phyloP scores from a whole-genome alignment of 2,113 vertebrate species.

The Heloderma charlesbogerti region DNA sequence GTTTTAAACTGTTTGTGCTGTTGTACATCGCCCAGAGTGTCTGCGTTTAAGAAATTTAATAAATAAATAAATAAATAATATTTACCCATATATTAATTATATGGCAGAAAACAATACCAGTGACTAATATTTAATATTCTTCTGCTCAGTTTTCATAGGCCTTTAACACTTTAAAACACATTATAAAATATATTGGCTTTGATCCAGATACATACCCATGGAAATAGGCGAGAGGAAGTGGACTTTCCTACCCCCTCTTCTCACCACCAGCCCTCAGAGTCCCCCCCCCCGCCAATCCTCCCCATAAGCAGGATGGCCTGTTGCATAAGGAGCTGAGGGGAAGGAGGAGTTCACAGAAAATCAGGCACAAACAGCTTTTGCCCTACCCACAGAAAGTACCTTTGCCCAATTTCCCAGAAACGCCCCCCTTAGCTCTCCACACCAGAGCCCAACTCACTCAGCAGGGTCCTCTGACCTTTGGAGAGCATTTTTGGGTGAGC shows the following conservation, averaged over 20 bases:
- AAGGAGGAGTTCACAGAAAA: not conserved
- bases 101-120: not conserved
- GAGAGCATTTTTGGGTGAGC: not conserved
- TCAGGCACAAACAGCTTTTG: not conserved
- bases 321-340: too few species aligned
- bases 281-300: too few species aligned
- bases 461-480: not conserved
- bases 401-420: not conserved
- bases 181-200: not conserved
- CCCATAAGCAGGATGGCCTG: too few species aligned
- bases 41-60: too few species aligned
- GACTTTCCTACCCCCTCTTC: not conserved
- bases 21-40: too few species aligned
- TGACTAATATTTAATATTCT: not conserved
- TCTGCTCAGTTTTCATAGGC: not conserved
- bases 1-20: too few species aligned
- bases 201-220: not conserved
- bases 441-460: too few species aligned
- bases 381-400: not conserved
- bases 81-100: not conserved
- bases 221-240: not conserved
- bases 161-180: not conserved
- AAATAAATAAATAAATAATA: too few species aligned
- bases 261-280: too few species aligned
- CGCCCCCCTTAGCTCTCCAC: too few species aligned